These are phyloP conservation scores for Toxonevra muliebris DNA, from an alignment of 2,888 invertebrate species.

Conservation along the genomic window DNA sequence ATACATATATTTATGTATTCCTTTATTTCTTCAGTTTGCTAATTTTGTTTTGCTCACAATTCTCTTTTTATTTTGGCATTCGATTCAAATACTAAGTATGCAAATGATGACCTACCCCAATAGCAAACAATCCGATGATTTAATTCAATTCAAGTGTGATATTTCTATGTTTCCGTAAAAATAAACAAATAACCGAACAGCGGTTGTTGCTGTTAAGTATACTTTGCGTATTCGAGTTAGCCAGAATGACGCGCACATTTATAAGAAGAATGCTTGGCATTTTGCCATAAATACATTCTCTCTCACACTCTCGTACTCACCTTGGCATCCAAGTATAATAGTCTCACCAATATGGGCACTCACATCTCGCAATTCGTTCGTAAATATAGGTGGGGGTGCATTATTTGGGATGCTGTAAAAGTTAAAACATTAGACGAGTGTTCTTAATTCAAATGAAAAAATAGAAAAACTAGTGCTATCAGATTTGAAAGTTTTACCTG, in stretches of 20 bases:
- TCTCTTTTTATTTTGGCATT: constrained; percentile 47
- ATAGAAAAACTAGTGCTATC: background rate
- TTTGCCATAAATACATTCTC: constrained; percentile 22
- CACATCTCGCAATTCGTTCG: constrained; percentile 77
- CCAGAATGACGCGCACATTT: constrained; percentile 25
- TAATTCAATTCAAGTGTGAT: constrained; percentile 60
- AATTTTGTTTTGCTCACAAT: constrained; percentile 19
- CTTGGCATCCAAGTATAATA: constrained; percentile 78
- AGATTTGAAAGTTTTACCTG: constrained; percentile 65
- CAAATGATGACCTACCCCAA: constrained; percentile 58
- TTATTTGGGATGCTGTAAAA: constrained; percentile 53
- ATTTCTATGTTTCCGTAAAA: constrained; percentile 20
- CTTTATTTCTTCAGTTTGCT: constrained; percentile 8
- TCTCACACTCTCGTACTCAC: constrained; percentile 62
- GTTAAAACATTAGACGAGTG: background rate
- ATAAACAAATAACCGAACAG: constrained; percentile 9
- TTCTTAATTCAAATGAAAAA: constrained; percentile 1
- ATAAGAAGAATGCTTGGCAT: background rate
- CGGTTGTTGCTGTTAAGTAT: constrained; percentile 14
- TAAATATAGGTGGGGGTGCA: constrained; percentile 79
- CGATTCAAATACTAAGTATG: constrained; percentile 34
- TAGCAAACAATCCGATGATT: constrained; percentile 47
- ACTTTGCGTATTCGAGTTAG: background rate
- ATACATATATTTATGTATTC: background rate
- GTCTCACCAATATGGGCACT: constrained; percentile 82